These are phyloP conservation scores for Suricata suricatta DNA, from an alignment of 2,113 vertebrate genomes.

Conservation along the genomic window DNA sequence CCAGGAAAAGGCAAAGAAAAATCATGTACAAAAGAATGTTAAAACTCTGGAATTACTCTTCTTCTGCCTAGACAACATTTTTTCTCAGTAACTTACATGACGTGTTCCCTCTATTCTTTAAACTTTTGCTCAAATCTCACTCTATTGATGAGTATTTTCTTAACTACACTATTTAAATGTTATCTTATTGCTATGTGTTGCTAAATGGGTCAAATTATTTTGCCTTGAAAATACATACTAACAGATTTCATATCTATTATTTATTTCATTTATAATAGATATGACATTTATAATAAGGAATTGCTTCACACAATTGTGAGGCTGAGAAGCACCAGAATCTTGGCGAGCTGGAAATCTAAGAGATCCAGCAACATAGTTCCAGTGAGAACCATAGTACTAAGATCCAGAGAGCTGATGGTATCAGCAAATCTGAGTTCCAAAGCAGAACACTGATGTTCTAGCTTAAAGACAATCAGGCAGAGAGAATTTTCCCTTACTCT, in stretches of 20 bases:
- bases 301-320: neutral
- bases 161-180: neutral
- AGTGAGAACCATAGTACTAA: neutral
- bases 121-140: neutral
- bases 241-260: neutral
- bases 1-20: neutral
- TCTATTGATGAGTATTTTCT: neutral
- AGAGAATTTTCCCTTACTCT: neutral
- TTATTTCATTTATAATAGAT: no score
- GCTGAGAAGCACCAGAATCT: neutral
- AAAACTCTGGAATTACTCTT: neutral
- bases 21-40: neutral
- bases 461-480: neutral
- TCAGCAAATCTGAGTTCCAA: neutral
- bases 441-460: neutral
- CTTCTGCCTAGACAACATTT: neutral
- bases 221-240: neutral
- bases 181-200: neutral
- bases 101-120: neutral
- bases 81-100: neutral
- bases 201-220: neutral
- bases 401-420: neutral
- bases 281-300: neutral
- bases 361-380: neutral
- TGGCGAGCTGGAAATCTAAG: neutral